Evolutionary conservation across 2,797 vertebrate species (phyloP), one percentile per base, ranked within the genome.

Genomic region (Sebastes vulpes): DNA sequence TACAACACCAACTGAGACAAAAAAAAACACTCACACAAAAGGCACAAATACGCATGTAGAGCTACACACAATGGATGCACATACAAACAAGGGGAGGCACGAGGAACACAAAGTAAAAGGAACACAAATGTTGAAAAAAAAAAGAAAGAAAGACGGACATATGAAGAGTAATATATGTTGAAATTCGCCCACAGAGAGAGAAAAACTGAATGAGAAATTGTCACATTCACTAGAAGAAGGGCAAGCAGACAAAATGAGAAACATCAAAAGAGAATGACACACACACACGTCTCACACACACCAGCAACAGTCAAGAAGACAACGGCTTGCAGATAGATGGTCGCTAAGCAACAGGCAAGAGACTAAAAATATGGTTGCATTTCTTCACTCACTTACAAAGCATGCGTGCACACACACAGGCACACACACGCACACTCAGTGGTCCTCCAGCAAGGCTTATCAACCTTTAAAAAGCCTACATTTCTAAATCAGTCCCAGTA

Each of bases 311-410:
- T 85, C 91, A 88, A 84, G 82, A 92, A 90, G 93, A 94, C 92
- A 94, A 90, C 73, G 78, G 85, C 90, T 92, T 79, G 81, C 82
- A 79, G 89, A 80, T 61, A 75, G 79, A 81, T 75, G 84, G 95
- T 96, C 84, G 91, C 96, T 95, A 94, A 95, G 96, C 95, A 96
- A 96, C 95, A 94, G 85, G 85, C 89, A 79, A 87, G 81, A 90
- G 83, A 80, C 93, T 93, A 95, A 95, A 96, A 95, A 95, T 94
- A 94, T 85, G 83, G 75, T 79, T 54, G 82, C 69, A 65, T 93
- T 93, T 91, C 77, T 82, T 88, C 78, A 81, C 82, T 82, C 57
- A 42, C 68, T 79, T 74, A 67, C 32, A 78, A 72, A 79, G 72
- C 64, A 61, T 46, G 53, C 70, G 46, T 64, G 26, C 65, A 2